Base-by-base conservation (phyloP, 2,888 invertebrate species). In the Polietes domitor region DNA sequence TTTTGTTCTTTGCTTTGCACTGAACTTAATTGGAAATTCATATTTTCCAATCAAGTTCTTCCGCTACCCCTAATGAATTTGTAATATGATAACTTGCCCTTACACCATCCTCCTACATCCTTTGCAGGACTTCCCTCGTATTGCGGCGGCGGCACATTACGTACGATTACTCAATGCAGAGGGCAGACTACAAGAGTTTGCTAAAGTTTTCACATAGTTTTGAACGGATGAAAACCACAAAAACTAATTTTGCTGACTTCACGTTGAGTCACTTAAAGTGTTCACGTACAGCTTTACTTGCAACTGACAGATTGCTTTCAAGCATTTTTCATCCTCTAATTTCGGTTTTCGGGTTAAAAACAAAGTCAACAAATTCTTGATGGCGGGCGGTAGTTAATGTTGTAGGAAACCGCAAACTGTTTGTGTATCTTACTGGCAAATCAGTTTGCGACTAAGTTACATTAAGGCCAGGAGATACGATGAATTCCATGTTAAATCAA, bases 181-280 rank as follows among this genome's bases (percentile, higher is more conserved):
- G 6, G 7, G 50, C 26, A n/a, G n/a, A 43, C 53, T 47, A 24
- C 12, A 32, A 28, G 50, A 71, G 17, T 71, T 28, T 47, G 28
- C n/a, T 24, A 53, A 53, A 71, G 53, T 71, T n/a, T n/a, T n/a
- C n/a, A n/a, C n/a, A n/a, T n/a, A n/a, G n/a, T n/a, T 50, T 28
- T 53, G 26, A 72, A 68, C n/a, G n/a, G n/a, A 58, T 43, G 41
- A 65, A 58, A 82, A 89, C 89, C 89, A 80, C 89, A 89, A 87
- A 89, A 89, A 89, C 88, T 87, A 88, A 89, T 89, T 87, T 88
- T 74, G 63, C 37, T 37, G 37, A 72, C 53, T 72, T 72, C 21
- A 72, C 26, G 43, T 73, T 58, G 24, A 58, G 21, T 37, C 68
- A 43, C 15, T 43, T 41, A 68, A 68, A 24, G 68, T 68, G 43